Conservation (phyloP, 2,113 vertebrate species). For the Capreolus pygargus region DNA sequence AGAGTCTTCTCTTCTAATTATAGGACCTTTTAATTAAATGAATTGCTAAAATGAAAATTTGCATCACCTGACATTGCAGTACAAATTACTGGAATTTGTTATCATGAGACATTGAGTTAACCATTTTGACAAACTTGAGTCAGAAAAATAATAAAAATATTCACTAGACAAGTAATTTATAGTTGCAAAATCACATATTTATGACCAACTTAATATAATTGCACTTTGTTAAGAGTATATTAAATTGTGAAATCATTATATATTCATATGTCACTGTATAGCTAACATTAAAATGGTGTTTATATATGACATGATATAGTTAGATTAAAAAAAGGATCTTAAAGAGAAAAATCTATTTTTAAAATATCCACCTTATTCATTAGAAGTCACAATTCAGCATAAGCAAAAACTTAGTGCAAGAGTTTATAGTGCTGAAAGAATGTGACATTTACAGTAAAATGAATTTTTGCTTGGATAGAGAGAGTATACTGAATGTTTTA, state of each 20-base stretch:
- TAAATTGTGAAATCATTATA: slow-evolving; percentile 44
- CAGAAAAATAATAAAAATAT: slow-evolving; percentile 45
- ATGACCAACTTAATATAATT: slow-evolving; percentile 52
- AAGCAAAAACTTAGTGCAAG: slow-evolving; percentile 72
- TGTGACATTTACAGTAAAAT: slow-evolving; percentile 33
- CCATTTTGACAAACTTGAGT: neutral
- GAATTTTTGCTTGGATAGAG: slow-evolving; percentile 3
- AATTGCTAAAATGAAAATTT: neutral
- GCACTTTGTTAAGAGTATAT: slow-evolving; percentile 48
- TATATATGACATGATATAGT: slow-evolving; percentile 67
- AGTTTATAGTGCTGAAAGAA: slow-evolving; percentile 32
- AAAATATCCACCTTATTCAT: slow-evolving; percentile 64
- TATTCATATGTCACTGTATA: slow-evolving; percentile 69
- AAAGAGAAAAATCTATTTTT: slow-evolving; percentile 66
- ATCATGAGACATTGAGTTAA: neutral
- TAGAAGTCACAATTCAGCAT: slow-evolving; percentile 65
- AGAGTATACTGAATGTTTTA: slow-evolving; percentile 14
- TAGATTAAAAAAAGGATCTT: slow-evolving; percentile 66
- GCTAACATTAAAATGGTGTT: slow-evolving; percentile 59
- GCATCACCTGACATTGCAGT: neutral
- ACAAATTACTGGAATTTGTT: slow-evolving; percentile 35
- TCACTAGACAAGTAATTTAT: slow-evolving; percentile 23
- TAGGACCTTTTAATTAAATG: neutral
- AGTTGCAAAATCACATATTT: neutral
- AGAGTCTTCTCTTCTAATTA: neutral